phyloP scores from a whole-genome alignment of 2,888 invertebrate species.

The Eledone cirrhosa region DNA sequence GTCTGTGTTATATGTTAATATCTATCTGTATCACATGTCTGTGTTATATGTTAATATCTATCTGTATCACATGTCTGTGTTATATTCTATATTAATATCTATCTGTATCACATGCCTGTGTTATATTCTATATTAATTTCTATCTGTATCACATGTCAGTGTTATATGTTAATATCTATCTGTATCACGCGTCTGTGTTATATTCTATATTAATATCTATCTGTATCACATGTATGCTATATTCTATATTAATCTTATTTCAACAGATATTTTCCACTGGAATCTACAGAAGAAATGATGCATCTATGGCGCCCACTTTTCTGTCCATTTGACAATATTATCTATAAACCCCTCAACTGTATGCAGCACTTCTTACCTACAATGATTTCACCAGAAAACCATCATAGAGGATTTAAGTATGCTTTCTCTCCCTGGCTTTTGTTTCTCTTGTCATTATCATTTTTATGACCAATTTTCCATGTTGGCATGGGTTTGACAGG shows the following conservation, averaged over 20 bases:
- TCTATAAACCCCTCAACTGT: constrained; percentile 67
- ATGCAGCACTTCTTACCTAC: constrained; percentile 83
- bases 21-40: too few relatives aligned
- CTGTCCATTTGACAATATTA: constrained; percentile 75
- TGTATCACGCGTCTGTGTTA: neutral
- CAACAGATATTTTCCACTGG: constrained; percentile 63
- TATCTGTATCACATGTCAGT: too few relatives aligned
- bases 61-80: neutral
- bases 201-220: neutral
- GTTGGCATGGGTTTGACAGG: too few relatives aligned
- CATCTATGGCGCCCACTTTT: constrained; percentile 82
- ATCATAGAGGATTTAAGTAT: constrained; percentile 72
- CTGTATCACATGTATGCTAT: neutral
- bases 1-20: neutral
- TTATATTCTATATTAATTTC: neutral
- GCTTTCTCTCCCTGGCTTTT: constrained; percentile 14
- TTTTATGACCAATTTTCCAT: too few relatives aligned
- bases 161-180: neutral
- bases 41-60: neutral
- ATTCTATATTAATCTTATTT: neutral
- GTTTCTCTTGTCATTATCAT: neutral
- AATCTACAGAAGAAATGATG: constrained; percentile 85
- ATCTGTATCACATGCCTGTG: too few relatives aligned
- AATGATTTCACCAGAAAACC: constrained; percentile 71
- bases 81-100: neutral